Evolutionary conservation across 2,888 invertebrate genomes (phyloP).

Genomic region (Aphelenchoides bicaudatus): DNA sequence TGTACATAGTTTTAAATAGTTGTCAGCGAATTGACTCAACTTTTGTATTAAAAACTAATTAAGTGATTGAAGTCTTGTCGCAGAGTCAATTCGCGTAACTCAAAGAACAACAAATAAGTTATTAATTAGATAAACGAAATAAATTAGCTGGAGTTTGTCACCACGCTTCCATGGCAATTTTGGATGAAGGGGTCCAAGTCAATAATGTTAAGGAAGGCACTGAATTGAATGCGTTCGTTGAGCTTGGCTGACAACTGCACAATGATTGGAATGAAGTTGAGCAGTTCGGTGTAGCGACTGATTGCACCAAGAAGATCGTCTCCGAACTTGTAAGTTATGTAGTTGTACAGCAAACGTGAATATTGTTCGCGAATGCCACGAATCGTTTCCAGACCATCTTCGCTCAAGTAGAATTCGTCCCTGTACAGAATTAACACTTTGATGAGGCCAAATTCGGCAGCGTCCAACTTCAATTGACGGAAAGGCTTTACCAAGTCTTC

Average conservation of each 20-base stretch:
- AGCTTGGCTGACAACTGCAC: slow-evolving; percentile 29
- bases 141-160: no score
- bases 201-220: slow-evolving; percentile 29
- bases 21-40: no score
- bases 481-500: slow-evolving; percentile 26
- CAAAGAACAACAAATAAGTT: no score
- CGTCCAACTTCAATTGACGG: slow-evolving; percentile 30
- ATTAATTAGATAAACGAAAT: no score
- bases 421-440: slow-evolving; percentile 34
- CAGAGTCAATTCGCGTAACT: no score
- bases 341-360: slow-evolving; percentile 27
- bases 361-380: slow-evolving; percentile 22
- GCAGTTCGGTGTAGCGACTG: slow-evolving; percentile 7
- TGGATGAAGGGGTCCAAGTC: slow-evolving; percentile 37
- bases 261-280: not conserved
- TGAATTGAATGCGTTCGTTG: slow-evolving; percentile 33
- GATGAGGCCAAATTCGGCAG: slow-evolving; percentile 32
- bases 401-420: slow-evolving; percentile 25
- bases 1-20: no score
- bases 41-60: no score
- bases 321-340: slow-evolving; percentile 3
- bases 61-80: no score
- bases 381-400: slow-evolving; percentile 17
- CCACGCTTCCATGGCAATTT: no score
- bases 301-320: not conserved